These are phyloP conservation scores for Misgurnus anguillicaudatus DNA, from an alignment of 2,113 vertebrate species.

Conservation along the genomic window DNA sequence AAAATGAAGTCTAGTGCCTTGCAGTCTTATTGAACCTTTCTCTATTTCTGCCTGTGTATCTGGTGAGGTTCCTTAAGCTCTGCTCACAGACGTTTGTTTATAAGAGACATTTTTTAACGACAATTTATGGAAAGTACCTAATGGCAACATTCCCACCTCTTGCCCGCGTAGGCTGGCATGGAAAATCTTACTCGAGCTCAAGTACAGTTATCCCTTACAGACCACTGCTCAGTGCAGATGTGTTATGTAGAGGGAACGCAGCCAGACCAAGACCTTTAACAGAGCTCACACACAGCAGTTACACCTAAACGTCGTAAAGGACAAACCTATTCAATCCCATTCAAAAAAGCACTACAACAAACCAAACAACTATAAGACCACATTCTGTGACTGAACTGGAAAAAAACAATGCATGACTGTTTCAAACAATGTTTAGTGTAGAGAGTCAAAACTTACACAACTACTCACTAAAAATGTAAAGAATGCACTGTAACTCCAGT, in stretches of 20 bases:
- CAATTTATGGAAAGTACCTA: slow-evolving; percentile 22
- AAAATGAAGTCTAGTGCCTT: too few relatives aligned
- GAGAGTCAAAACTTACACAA: too few relatives aligned
- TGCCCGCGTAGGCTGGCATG: slow-evolving; percentile 65
- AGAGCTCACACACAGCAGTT: slow-evolving; percentile 34
- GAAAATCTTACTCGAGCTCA: slow-evolving; percentile 68
- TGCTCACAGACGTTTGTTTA: slow-evolving; percentile 25
- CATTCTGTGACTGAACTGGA: too few relatives aligned
- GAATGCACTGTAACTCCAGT: too few relatives aligned
- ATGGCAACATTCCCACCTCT: neutral
- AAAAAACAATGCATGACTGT: too few relatives aligned
- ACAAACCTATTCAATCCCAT: neutral
- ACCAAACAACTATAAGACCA: too few relatives aligned
- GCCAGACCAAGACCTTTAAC: slow-evolving; percentile 35
- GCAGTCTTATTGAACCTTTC: too few relatives aligned
- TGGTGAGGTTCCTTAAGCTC: too few relatives aligned
- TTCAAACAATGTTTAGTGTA: too few relatives aligned
- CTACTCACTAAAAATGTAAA: too few relatives aligned
- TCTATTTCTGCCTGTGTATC: too few relatives aligned
- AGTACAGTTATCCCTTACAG: slow-evolving; percentile 54
- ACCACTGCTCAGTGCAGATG: slow-evolving; percentile 33
- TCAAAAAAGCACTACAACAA: too few relatives aligned
- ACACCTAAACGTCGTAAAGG: neutral
- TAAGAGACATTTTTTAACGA: slow-evolving; percentile 25
- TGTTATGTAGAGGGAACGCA: slow-evolving; percentile 16